Evolutionary conservation across 2,113 vertebrate species (phyloP).

Genomic region (Heliornis fulica): DNA sequence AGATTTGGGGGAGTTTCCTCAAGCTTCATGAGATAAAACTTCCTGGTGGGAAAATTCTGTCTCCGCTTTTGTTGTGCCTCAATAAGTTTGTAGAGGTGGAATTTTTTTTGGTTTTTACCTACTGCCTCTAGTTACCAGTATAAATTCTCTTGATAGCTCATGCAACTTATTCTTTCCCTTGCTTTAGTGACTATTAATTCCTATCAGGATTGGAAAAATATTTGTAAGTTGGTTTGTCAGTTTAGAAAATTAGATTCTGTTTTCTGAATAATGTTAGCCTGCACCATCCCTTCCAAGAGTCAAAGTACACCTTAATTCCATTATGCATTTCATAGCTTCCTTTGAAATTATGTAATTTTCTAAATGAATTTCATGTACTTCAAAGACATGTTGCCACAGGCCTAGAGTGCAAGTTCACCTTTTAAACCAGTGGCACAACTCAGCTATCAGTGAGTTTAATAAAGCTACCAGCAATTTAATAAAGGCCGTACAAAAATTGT

Average conservation of each 20-base stretch:
- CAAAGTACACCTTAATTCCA: neutral
- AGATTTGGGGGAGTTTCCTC: neutral
- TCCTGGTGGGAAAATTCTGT: neutral
- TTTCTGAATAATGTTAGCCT: neutral
- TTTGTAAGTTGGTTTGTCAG: neutral
- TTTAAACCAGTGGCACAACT: neutral
- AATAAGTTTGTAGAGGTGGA: neutral
- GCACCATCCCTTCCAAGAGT: neutral
- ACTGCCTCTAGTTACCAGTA: neutral
- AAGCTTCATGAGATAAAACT: neutral
- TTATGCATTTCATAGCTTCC: neutral
- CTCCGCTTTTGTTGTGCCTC: neutral
- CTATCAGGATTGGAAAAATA: neutral
- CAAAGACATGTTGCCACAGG: neutral
- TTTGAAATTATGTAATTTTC: slow-evolving; percentile 10
- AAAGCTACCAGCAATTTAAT: neutral
- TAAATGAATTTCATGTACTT: slow-evolving; percentile 20
- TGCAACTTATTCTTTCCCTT: neutral
- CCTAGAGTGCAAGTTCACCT: neutral
- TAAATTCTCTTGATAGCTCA: neutral
- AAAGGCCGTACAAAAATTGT: neutral
- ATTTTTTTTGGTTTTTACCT: neutral
- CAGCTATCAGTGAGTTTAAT: neutral
- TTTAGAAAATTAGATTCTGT: slow-evolving; percentile 21
- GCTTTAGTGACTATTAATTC: neutral